Conservation (phyloP, 2,888 invertebrate species). For the Alitta virens region DNA sequence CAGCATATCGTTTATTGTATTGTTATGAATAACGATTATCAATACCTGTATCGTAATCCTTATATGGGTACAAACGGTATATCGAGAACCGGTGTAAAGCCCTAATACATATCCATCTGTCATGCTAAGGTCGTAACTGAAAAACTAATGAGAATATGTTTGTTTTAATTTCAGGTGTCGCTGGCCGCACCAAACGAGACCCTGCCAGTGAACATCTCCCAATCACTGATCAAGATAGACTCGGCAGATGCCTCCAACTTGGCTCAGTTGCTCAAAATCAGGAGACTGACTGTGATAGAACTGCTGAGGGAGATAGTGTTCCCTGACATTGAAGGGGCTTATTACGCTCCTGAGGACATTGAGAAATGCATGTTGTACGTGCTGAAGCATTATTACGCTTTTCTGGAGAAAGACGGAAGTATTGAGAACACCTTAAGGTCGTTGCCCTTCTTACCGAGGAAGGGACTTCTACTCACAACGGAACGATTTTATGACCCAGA, state of each 20-base stretch:
- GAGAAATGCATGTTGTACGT: conserved; percentile 30
- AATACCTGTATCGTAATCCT: too few relatives aligned
- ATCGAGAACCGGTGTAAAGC: too few relatives aligned
- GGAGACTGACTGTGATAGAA: conserved; percentile 14
- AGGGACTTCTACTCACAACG: conserved; percentile 26
- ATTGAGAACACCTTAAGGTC: conserved; percentile 24
- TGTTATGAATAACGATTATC: too few relatives aligned
- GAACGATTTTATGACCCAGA: conserved; percentile 35
- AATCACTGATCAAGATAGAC: conserved; percentile 22
- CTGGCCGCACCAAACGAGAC: conserved; percentile 24
- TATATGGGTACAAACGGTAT: too few relatives aligned
- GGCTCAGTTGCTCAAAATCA: conserved; percentile 23
- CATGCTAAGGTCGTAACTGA: too few relatives aligned
- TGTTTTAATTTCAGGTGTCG: conserved; percentile 3
- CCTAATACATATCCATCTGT: too few relatives aligned
- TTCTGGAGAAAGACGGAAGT: conserved; percentile 16
- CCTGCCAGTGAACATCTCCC: conserved; percentile 24
- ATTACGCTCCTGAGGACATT: conserved; percentile 26
- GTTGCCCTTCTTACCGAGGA: conserved; percentile 29
- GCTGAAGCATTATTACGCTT: conserved; percentile 27
- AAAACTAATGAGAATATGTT: conserved; percentile 16
- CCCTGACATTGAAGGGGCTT: conserved; percentile 28
- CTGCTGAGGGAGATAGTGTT: conserved; percentile 28
- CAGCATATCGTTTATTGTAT: too few relatives aligned
- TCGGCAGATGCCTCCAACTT: conserved; percentile 16